Evolutionary conservation across 2,797 vertebrate species (phyloP).

Genomic region (Choloepus didactylus): DNA sequence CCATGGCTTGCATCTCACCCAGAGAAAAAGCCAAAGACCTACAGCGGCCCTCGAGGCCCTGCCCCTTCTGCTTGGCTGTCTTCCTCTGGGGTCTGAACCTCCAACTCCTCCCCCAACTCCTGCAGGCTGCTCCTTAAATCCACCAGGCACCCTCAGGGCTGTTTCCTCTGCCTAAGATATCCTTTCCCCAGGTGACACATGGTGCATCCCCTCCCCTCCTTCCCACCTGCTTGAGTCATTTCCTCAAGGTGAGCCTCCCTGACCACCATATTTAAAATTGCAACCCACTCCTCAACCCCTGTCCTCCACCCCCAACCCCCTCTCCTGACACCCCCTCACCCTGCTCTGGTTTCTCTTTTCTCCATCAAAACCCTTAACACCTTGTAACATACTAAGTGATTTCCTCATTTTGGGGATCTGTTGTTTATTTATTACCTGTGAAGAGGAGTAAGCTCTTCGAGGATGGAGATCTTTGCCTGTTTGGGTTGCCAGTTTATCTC

Average conservation of each 20-base stretch:
- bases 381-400: not conserved
- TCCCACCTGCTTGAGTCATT: not conserved
- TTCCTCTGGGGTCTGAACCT: not conserved
- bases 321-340: rapidly evolving
- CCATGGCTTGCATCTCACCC: not conserved
- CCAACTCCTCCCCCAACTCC: rapidly evolving
- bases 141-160: not conserved
- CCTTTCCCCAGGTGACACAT: not conserved
- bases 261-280: not conserved
- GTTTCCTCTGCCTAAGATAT: not conserved
- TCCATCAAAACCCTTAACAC: too few species aligned
- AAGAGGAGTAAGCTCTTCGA: not conserved
- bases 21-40: not conserved
- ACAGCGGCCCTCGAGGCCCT: not conserved
- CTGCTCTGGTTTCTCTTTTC: not conserved
- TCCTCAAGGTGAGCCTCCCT: not conserved
- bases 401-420: rapidly evolving
- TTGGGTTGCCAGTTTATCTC: not conserved
- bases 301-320: not conserved
- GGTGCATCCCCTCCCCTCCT: not conserved
- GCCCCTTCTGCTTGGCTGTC: not conserved
- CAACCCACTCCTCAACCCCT: not conserved
- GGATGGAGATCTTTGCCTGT: not conserved
- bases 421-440: not conserved
- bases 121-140: not conserved